Base-by-base conservation (phyloP, 2,888 invertebrate species). In the Hoplodrina blanda region DNA sequence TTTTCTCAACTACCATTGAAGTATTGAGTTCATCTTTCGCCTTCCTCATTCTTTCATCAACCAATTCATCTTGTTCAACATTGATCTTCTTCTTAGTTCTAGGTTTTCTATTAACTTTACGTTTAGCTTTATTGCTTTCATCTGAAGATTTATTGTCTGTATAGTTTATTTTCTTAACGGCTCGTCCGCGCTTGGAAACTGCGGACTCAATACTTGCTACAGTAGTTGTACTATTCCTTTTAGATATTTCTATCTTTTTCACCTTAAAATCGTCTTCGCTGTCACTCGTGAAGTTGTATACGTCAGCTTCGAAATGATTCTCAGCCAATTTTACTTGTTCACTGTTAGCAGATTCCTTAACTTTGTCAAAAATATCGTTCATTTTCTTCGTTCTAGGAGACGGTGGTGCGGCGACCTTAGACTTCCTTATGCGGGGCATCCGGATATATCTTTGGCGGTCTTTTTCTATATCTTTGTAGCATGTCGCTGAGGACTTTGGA, bases 261-360 rank as follows among this genome's bases (percentile, higher is more conserved):
- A 82, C 86, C 65, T 88, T 88, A 68, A 94, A 93, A 78, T 92
- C 90, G 69, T 94, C 93, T 33, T 94, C 95, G 71, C 93, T 95
- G n/a, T 93, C 95, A 63, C 91, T 92, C 0, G 91, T 88, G 56
- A 88, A 94, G 70, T 95, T 94, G 71, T 91, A 95, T 1, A 91
- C 76, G n/a, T 91, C 88, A 19, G 76, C 78, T 33, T 85, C 78
- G 3, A 67, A 60, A 49, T 83, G 85, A 71, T 85, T 91, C 53
- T 91, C 87, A 0, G 75, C 90, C 2, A 91, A 13, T 25, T 69
- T 88, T 2, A 92, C 82, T 44, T 86, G 82, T 75, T 90, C 89
- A 10, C 82, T 85, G 13, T 92, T 89, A 0, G 86, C 73, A 2
- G 87, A 88, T 50, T 88, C 85, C 79, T 91, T 93, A 2, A 94